Evolutionary conservation across 1,140 invertebrate species (phyloP).

Genomic region (Schlechtendalia chinensis): DNA sequence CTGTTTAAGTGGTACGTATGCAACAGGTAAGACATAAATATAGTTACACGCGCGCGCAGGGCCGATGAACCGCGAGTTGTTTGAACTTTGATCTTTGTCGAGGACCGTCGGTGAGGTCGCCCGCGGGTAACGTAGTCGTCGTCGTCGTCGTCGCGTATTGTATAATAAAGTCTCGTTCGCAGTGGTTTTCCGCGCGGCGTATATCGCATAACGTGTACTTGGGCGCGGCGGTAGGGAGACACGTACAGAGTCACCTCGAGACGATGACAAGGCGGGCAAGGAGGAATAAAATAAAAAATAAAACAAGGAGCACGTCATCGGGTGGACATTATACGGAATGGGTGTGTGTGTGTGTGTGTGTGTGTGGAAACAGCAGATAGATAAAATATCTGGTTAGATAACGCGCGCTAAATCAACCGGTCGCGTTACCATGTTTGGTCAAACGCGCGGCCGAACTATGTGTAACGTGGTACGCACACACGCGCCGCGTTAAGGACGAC

Average conservation of each 20-base stretch:
- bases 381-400: constrained; percentile 47
- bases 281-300: neutral
- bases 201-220: neutral
- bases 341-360: neutral
- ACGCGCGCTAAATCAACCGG: constrained; percentile 46
- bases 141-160: neutral
- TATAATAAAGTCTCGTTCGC: neutral
- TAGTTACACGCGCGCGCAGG: neutral
- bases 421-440: constrained; percentile 44
- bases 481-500: constrained; percentile 4
- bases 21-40: neutral
- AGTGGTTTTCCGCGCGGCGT: neutral
- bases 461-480: too few relatives aligned
- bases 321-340: neutral
- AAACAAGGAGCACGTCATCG: neutral
- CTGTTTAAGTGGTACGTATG: too few relatives aligned
- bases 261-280: too few relatives aligned
- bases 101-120: too few relatives aligned
- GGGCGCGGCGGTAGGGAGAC: too few relatives aligned
- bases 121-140: neutral
- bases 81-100: constrained; percentile 43
- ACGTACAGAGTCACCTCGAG: neutral
- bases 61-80: constrained; percentile 46
- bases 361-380: constrained; percentile 1
- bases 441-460: constrained; percentile 15